Evolutionary conservation across 2,888 invertebrate species (phyloP), one percentile per base, ranked within the genome.

Genomic region (Drosophila colorata): DNA sequence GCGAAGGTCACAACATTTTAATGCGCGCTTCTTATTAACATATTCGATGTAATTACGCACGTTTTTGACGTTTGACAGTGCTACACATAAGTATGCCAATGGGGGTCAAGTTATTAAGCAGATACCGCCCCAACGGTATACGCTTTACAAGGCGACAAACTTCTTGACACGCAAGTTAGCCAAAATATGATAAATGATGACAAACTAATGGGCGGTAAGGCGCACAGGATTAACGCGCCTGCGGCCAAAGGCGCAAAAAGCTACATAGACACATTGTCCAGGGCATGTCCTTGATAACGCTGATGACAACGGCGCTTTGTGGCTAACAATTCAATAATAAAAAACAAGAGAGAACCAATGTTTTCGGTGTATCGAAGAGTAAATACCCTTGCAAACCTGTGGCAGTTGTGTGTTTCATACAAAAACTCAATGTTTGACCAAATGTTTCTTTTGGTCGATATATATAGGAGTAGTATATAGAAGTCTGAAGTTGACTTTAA

Each of bases 1-100:
- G 65, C 69, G 75, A 61, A 69, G 70, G 55, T 67, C 71, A 63
- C 76, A 69, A 87, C 68, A 74, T 76, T 80, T 82, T 61, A 59
- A 75, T 87, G 78, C 41, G 48, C 49, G 63, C 44, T 48, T 68
- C 67, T 66, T 78, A 87, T 85, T 82, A 82, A 82, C 84, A 84
- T 87, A 78, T 85, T 80, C 73, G 69, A 74, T 85, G 80, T 82
- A 87, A 85, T 85, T 85, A 86, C 78, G 76, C 78, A 85, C 87
- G 84, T 85, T 73, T 74, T 70, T 58, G 67, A 73, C 82, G 82
- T 87, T 81, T 78, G 61, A 72, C 77, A 74, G 65, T 59, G 69
- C 64, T 55, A 11, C 40, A 47, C 23, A 63, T 46, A 69, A 63
- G 61, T 58, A 51, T 77, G 51, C 35, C 31, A 35, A 55, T 37